Percentiles rank a stretch among this genome's conserved stretches.
phyloP scores from a whole-genome alignment of 2,888 invertebrate genomes.

The Melieria picta region DNA sequence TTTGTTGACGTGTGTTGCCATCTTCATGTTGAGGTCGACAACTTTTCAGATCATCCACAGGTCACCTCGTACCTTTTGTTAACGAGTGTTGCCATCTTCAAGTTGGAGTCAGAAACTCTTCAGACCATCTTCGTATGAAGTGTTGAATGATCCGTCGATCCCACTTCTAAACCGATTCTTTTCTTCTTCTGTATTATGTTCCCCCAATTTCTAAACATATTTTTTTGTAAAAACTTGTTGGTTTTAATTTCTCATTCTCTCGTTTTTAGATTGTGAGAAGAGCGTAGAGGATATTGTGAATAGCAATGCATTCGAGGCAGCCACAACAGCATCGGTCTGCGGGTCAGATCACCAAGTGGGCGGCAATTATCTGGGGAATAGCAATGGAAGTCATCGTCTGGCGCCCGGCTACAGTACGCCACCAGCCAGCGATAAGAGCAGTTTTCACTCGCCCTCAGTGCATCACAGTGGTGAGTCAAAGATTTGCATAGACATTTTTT shows the following conservation, averaged over 20 bases:
- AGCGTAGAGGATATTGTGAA: conserved; percentile 57
- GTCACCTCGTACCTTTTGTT: no score
- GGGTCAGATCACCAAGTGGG: conserved; percentile 63
- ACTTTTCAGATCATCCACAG: no score
- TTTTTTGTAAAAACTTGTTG: conserved; percentile 3
- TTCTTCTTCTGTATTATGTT: no score
- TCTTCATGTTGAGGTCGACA: no score
- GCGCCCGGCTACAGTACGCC: conserved; percentile 48
- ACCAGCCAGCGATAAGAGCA: conserved; percentile 61
- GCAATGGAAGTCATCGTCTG: conserved; percentile 47
- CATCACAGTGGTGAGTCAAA: conserved; percentile 49
- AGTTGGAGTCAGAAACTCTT: no score
- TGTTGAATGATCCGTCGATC: no score
- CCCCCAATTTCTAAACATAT: conserved; percentile 12
- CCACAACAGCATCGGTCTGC: conserved; percentile 57
- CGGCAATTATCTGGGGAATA: conserved; percentile 56
- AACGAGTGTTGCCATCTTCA: no score
- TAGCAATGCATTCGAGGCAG: conserved; percentile 54
- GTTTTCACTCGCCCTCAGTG: conserved; percentile 54
- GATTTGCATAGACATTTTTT: neutral
- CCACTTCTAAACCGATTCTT: no score
- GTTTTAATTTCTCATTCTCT: neutral
- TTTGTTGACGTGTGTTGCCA: no score
- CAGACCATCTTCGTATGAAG: no score
- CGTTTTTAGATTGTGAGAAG: conserved; percentile 59